A percentile compares a stretch with the other conserved stretches of the same genome.
These are phyloP conservation scores for Paracanthobrama guichenoti DNA, from an alignment of 2,113 vertebrate genomes.

Conservation along the genomic window DNA sequence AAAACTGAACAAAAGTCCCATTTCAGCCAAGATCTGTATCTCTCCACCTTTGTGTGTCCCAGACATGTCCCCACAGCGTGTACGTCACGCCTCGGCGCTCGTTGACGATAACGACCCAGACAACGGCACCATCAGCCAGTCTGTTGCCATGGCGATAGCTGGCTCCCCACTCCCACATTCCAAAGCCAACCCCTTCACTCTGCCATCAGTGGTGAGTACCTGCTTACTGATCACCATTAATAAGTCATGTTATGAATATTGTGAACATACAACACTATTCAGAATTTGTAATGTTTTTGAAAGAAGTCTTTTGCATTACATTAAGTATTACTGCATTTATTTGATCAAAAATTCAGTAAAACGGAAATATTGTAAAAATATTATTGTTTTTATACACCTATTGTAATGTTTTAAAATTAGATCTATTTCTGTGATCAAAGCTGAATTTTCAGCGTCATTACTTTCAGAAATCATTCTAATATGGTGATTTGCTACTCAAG, in stretches of 20 bases:
- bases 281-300: neutral
- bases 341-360: neutral
- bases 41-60: conserved; percentile 21
- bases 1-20: conserved; percentile 15
- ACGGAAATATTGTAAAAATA: neutral
- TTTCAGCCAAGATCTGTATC: conserved; percentile 30
- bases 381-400: neutral
- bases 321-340: neutral
- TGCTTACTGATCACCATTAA: neutral
- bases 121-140: conserved; percentile 82
- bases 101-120: conserved; percentile 80
- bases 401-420: neutral
- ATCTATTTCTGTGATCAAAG: neutral
- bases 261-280: neutral
- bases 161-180: conserved; percentile 84
- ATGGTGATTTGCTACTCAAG: neutral
- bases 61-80: conserved; percentile 81
- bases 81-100: conserved; percentile 76
- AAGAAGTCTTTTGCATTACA: neutral
- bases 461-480: neutral
- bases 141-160: conserved; percentile 91
- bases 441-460: neutral
- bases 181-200: conserved; percentile 76
- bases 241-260: neutral
- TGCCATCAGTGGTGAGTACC: conserved; percentile 80